Evolutionary conservation across 1,140 invertebrate species (phyloP).

Genomic region (Euura lappo): DNA sequence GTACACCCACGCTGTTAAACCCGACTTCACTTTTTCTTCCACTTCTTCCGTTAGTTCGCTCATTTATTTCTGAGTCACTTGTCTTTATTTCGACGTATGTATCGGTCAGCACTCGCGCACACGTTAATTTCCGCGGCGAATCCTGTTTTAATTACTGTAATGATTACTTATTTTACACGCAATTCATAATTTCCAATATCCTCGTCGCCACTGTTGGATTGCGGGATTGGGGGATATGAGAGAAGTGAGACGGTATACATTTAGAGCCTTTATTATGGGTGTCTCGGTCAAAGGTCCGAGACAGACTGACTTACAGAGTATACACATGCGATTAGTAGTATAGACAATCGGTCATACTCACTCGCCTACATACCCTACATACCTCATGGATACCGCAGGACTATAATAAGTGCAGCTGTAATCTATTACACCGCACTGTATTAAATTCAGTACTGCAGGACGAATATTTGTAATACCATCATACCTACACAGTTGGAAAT

Average conservation of each 20-base stretch:
- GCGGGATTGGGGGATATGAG: neutral
- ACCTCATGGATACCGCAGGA: neutral
- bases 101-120: neutral
- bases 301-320: neutral
- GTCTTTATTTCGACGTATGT: neutral
- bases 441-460: too few species aligned
- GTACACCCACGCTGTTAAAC: too few species aligned
- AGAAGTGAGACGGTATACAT: neutral
- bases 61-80: neutral
- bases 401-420: too few species aligned
- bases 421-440: too few species aligned
- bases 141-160: neutral
- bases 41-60: too few species aligned
- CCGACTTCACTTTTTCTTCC: too few species aligned
- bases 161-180: neutral
- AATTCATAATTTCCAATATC: neutral
- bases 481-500: too few species aligned
- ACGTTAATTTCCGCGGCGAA: neutral
- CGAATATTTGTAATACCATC: too few species aligned
- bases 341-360: neutral
- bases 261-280: neutral
- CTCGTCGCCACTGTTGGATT: slow-evolving; percentile 3
- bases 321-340: neutral
- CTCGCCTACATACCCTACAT: neutral
- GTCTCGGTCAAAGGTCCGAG: neutral